Evolutionary conservation across 1,140 invertebrate species (phyloP).

Genomic region (Phenacoccus solenopsis): DNA sequence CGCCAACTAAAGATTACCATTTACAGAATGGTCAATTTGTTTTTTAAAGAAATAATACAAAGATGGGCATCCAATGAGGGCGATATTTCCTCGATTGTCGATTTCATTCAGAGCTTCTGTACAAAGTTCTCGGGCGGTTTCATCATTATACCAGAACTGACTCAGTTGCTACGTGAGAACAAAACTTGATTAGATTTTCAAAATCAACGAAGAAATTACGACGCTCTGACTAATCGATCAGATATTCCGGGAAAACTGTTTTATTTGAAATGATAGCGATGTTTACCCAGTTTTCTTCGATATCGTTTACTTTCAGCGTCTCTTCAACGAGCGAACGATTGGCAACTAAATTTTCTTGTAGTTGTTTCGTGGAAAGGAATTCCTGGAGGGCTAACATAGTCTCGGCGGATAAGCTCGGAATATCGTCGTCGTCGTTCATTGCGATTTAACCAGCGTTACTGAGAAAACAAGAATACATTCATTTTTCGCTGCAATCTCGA

Average conservation of each 20-base stretch:
- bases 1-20: neutral
- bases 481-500: too few relatives aligned
- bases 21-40: slow-evolving; percentile 37
- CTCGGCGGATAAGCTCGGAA: neutral
- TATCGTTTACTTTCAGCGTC: neutral
- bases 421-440: neutral
- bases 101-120: slow-evolving; percentile 44
- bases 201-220: neutral
- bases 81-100: slow-evolving; percentile 48
- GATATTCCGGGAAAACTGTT: neutral
- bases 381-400: neutral
- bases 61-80: slow-evolving; percentile 80
- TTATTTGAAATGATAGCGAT: neutral
- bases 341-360: neutral
- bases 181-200: neutral
- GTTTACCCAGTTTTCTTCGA: neutral
- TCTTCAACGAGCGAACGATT: neutral
- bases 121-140: slow-evolving; percentile 54
- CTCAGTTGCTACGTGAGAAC: slow-evolving; percentile 70
- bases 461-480: neutral
- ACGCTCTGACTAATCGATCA: too few relatives aligned
- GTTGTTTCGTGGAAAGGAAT: neutral
- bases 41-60: slow-evolving; percentile 49
- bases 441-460: neutral
- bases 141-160: slow-evolving; percentile 89